Evolutionary conservation across 1,140 invertebrate genomes (phyloP).

Genomic region (Mactra quadrangularis): DNA sequence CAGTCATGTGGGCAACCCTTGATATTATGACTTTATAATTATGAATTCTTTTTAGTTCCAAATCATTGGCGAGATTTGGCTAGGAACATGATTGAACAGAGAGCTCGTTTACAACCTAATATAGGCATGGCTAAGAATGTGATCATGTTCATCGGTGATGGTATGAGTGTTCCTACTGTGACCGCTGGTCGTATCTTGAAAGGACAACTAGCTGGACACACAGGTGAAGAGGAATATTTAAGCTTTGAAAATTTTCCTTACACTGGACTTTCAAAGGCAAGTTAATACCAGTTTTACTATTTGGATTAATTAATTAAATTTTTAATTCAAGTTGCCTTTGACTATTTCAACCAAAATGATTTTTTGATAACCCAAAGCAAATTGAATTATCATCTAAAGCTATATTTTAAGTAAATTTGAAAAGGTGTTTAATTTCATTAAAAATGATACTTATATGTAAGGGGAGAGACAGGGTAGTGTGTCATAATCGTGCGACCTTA

Average conservation of each 20-base stretch:
- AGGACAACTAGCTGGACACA: constrained; percentile 86
- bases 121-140: constrained; percentile 91
- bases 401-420: too few relatives aligned
- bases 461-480: too few relatives aligned
- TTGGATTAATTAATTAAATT: not conserved
- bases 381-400: too few relatives aligned
- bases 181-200: constrained; percentile 91
- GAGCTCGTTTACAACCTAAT: not conserved
- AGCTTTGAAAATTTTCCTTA: constrained; percentile 91
- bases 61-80: constrained; percentile 34
- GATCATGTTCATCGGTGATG: constrained; percentile 96
- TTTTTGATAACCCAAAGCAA: too few relatives aligned
- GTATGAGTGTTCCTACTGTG: constrained; percentile 95
- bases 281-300: not conserved
- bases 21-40: too few relatives aligned
- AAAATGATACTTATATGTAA: too few relatives aligned
- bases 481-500: too few relatives aligned
- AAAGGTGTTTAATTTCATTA: too few relatives aligned
- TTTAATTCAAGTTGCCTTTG: too few relatives aligned
- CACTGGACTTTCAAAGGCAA: constrained; percentile 89
- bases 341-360: too few relatives aligned
- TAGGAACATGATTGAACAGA: constrained; percentile 14
- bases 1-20: too few relatives aligned
- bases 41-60: too few relatives aligned
- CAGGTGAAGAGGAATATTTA: constrained; percentile 88